Evolutionary conservation across 30 jellyfish, hydroid and myxozoan genomes (phyloP).

Genomic region (Rhopilema esculentum): DNA sequence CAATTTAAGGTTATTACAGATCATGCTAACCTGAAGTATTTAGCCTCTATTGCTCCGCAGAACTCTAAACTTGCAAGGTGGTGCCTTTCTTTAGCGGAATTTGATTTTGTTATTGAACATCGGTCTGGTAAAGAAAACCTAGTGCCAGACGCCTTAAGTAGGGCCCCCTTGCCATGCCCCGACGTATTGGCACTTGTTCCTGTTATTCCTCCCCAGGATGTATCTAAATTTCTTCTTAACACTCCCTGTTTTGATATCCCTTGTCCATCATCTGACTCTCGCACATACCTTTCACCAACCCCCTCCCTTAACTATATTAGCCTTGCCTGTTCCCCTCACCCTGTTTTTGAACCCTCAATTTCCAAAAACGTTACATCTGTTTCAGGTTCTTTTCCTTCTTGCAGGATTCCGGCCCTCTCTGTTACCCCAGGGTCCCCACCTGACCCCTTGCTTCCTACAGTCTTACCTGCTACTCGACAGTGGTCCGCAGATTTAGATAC

Average conservation of each 20-base stretch:
- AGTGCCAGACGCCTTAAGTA: slow-evolving; percentile 45
- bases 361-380: not conserved
- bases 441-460: not conserved
- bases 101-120: slow-evolving; percentile 36
- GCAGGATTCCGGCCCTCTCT: too few relatives aligned
- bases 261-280: not conserved
- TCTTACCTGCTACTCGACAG: not conserved
- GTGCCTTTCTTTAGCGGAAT: slow-evolving; percentile 56
- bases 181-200: slow-evolving; percentile 4
- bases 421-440: not conserved
- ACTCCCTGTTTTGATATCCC: not conserved
- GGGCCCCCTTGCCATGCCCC: slow-evolving; percentile 30
- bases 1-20: too few relatives aligned
- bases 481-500: not conserved
- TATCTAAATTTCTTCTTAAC: not conserved
- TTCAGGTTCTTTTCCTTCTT: not conserved
- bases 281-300: not conserved
- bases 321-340: slow-evolving; percentile 22
- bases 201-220: slow-evolving; percentile 43
- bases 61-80: slow-evolving; percentile 36
- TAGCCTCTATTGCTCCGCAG: slow-evolving; percentile 56
- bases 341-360: not conserved
- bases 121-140: slow-evolving; percentile 53
- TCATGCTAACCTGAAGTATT: slow-evolving; percentile 24
- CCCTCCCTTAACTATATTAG: not conserved